Conservation (phyloP, 2,888 invertebrate genomes). For the Pterostichus niger region DNA sequence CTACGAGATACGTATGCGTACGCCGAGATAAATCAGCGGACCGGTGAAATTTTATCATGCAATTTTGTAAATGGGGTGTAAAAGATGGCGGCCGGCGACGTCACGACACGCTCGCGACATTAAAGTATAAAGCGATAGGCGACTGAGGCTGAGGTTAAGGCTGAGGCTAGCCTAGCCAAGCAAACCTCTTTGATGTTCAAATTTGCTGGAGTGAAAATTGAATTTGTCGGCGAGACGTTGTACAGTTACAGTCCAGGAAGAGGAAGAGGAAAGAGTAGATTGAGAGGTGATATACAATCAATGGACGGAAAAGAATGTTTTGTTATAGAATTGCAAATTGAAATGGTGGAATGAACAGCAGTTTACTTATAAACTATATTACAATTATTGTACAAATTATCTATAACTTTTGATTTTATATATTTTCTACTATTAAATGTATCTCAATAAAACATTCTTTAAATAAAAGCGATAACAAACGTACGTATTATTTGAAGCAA, state of each 20-base stretch:
- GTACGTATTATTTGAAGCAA: too few relatives aligned
- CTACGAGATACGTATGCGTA: too few relatives aligned
- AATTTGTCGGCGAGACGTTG: background rate
- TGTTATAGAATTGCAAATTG: too few relatives aligned
- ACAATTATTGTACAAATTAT: too few relatives aligned
- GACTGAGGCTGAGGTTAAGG: conserved; percentile 49
- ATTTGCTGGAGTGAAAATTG: conserved; percentile 60
- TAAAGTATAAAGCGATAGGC: conserved; percentile 68
- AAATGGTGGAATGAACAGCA: too few relatives aligned
- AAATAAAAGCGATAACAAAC: too few relatives aligned
- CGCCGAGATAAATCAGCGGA: conserved; percentile 28
- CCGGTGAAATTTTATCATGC: conserved; percentile 53
- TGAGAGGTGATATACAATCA: too few relatives aligned
- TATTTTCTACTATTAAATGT: too few relatives aligned
- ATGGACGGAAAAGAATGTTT: too few relatives aligned
- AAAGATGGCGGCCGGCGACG: conserved; percentile 43
- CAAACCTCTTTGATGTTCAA: conserved; percentile 70
- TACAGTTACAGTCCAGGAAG: background rate
- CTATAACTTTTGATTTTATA: too few relatives aligned
- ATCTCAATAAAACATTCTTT: too few relatives aligned
- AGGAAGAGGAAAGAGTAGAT: background rate
- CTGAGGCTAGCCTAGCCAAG: conserved; percentile 57
- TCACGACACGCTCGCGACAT: conserved; percentile 24
- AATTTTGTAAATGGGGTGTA: conserved; percentile 62
- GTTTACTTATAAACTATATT: too few relatives aligned